Evolutionary conservation across 2,888 invertebrate genomes (phyloP).

Genomic region (Micoletzkya japonica): DNA sequence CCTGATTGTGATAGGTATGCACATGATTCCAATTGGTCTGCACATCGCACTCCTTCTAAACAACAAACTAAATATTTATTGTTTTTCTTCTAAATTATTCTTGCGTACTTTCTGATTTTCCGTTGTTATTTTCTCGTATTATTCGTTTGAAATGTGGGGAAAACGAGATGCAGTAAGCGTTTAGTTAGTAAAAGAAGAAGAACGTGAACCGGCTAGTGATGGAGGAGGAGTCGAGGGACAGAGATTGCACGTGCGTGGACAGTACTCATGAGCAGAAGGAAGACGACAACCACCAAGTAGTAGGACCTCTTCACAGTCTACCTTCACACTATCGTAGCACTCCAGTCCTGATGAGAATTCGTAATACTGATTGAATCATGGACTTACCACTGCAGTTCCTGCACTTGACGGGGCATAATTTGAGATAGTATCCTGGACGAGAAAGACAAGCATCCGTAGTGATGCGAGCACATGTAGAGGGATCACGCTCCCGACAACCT

Average conservation of each 20-base stretch:
- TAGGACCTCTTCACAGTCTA: slow-evolving; percentile 47
- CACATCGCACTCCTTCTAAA: slow-evolving; percentile 33
- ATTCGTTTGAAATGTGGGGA: neutral
- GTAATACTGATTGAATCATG: no score
- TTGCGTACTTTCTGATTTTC: neutral
- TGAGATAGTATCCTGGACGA: slow-evolving; percentile 52
- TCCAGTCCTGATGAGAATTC: slow-evolving; percentile 34
- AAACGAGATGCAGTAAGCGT: no score
- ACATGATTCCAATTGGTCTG: slow-evolving; percentile 50
- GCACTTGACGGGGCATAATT: slow-evolving; percentile 52
- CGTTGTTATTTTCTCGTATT: neutral
- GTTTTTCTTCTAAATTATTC: neutral
- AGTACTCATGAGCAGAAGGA: slow-evolving; percentile 48
- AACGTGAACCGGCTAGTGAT: slow-evolving; percentile 29
- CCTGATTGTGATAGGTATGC: slow-evolving; percentile 46
- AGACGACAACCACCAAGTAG: slow-evolving; percentile 45
- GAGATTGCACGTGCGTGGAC: slow-evolving; percentile 47
- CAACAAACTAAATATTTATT: no score
- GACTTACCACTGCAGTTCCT: slow-evolving; percentile 48
- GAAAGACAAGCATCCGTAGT: slow-evolving; percentile 48
- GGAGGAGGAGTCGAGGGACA: slow-evolving; percentile 42
- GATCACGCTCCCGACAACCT: slow-evolving; percentile 51
- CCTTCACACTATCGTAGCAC: slow-evolving; percentile 51
- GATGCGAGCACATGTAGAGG: slow-evolving; percentile 43
- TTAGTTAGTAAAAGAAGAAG: neutral